These are phyloP conservation scores for Oeneis ivallda DNA, from an alignment of 2,888 invertebrate species.

Conservation along the genomic window DNA sequence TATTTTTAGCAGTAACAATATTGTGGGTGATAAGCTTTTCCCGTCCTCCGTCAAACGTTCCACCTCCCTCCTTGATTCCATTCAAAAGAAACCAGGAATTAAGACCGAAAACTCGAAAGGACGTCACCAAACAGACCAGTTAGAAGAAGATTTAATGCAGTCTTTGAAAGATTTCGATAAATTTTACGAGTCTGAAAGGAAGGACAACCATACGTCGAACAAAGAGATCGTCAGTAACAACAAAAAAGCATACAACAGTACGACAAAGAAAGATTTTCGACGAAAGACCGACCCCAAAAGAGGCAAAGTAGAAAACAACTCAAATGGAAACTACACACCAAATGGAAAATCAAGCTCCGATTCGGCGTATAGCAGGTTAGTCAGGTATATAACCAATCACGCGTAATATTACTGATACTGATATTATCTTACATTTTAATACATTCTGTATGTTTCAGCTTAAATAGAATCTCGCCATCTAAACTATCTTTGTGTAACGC, in stretches of 20 bases:
- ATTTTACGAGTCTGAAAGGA: conserved; percentile 70
- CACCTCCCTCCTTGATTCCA: conserved; percentile 80
- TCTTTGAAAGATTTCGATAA: conserved; percentile 77
- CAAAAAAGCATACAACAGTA: conserved; percentile 51
- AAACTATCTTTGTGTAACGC: conserved; percentile 70
- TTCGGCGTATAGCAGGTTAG: conserved; percentile 93
- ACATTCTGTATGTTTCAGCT: conserved; percentile 48
- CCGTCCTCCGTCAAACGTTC: conserved; percentile 80
- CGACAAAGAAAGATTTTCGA: conserved; percentile 58
- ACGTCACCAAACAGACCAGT: conserved; percentile 71
- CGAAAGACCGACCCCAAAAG: conserved; percentile 61
- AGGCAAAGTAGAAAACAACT: conserved; percentile 58
- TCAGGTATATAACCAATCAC: conserved; percentile 58
- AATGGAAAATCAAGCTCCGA: conserved; percentile 79
- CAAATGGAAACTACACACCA: conserved; percentile 68
- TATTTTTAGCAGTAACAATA: conserved; percentile 81
- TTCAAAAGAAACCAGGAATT: conserved; percentile 65
- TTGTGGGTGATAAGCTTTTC: conserved; percentile 71
- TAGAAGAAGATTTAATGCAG: conserved; percentile 76
- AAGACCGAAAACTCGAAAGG: conserved; percentile 66
- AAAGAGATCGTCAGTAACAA: conserved; percentile 53
- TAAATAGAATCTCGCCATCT: conserved; percentile 75
- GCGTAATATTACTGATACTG: not conserved
- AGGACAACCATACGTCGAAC: conserved; percentile 53
- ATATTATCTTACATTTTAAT: conserved; percentile 7